Percentiles rank a stretch among this genome's conserved stretches.
Evolutionary conservation across 2,888 invertebrate species (phyloP).

Genomic region (Ephialtes manifestator): DNA sequence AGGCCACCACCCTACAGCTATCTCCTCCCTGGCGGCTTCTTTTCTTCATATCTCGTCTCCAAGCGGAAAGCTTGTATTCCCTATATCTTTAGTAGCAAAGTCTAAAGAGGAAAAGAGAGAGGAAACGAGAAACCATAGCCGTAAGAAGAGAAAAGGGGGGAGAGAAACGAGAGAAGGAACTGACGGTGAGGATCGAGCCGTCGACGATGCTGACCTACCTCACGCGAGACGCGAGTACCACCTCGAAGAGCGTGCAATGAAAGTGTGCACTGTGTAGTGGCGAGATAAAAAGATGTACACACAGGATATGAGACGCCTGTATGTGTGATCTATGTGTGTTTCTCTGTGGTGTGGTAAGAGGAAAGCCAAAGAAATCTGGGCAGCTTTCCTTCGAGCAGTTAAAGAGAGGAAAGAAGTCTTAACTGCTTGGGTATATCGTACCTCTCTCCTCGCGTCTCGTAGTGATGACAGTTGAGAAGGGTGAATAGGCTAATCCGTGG

Average conservation of each 20-base stretch:
- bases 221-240: conserved; percentile 55
- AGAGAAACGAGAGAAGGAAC: conserved; percentile 23
- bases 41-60: conserved; percentile 29
- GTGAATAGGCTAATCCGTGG: conserved; percentile 57
- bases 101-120: conserved; percentile 37
- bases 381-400: background rate
- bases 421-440: background rate
- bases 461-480: conserved; percentile 51
- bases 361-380: conserved; percentile 1
- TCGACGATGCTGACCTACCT: conserved; percentile 63
- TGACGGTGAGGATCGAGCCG: conserved; percentile 22
- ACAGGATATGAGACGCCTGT: background rate
- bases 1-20: conserved; percentile 34
- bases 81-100: conserved; percentile 5
- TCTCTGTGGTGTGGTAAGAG: conserved; percentile 7
- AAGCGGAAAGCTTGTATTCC: conserved; percentile 25
- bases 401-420: background rate
- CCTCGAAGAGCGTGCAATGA: conserved; percentile 26
- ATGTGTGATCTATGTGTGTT: background rate
- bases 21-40: conserved; percentile 46
- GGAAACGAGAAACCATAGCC: conserved; percentile 27
- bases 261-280: background rate
- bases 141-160: conserved; percentile 5
- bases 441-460: conserved; percentile 7
- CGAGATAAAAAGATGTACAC: conserved; percentile 6